A percentile compares a stretch with the other conserved stretches of the same genome.
Conservation (phyloP, 2,113 vertebrate genomes). For the Arenaria interpres region DNA sequence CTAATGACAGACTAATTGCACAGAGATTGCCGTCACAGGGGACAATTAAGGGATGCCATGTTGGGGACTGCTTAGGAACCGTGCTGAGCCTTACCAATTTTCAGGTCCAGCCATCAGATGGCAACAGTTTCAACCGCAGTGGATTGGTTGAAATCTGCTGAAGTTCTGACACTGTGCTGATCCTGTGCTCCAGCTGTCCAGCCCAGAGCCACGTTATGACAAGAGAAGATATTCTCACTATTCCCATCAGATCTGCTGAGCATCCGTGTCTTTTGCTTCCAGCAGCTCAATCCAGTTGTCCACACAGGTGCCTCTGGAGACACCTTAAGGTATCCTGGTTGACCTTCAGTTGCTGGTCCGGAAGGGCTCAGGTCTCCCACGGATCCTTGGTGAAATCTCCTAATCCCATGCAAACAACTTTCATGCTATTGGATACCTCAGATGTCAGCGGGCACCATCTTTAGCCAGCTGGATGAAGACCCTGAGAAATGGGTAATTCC, state of each 20-base stretch:
- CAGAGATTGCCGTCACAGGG: neutral
- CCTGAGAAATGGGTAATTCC: neutral
- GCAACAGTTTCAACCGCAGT: neutral
- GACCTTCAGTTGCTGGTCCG: neutral
- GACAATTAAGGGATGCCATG: neutral
- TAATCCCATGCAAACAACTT: neutral
- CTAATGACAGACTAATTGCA: neutral
- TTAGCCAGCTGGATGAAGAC: neutral
- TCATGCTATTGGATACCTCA: neutral
- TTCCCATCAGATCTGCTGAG: neutral
- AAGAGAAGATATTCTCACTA: neutral
- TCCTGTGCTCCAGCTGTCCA: neutral
- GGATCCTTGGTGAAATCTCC: neutral
- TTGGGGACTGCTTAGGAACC: neutral
- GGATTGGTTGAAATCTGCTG: neutral
- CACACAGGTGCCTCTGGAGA: neutral
- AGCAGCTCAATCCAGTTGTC: neutral
- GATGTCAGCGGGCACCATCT: neutral
- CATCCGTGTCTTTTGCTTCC: neutral
- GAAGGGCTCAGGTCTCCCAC: neutral
- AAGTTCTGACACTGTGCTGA: neutral
- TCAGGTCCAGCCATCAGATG: neutral
- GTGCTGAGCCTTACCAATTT: neutral
- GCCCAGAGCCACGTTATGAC: neutral
- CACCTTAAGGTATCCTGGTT: neutral